Evolutionary conservation across 2,797 vertebrate species (phyloP), one percentile per base, ranked within the genome.

Genomic region (Mastacembelus armatus): DNA sequence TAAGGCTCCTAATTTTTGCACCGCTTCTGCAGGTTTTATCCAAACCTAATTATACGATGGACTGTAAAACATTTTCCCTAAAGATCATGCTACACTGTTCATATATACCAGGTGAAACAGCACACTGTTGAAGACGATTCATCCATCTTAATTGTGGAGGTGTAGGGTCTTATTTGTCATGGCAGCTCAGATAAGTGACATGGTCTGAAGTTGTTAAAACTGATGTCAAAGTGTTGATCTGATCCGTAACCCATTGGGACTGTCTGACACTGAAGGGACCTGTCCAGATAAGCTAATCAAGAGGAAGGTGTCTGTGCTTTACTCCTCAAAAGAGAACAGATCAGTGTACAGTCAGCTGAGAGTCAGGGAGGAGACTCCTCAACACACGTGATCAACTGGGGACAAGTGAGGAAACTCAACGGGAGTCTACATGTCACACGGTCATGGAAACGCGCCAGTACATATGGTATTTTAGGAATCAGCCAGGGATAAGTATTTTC

Each of bases 371-470:
- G 80, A 79, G 70, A 81, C 78, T 77, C 75, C 72, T 56, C 55
- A 74, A 49, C 63, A 70, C 81, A 72, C 66, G 48, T 61, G 56
- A 62, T 16, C 32, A 33, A 73, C 71, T 10, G 10, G 81, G 77
- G 78, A 80, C 40, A 7, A 24, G 21, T 56, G 65, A 81, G 85
- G 86, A 85, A 81, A 81, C 81, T 77, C 81, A 65, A 35, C 30
- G 56, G 75, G 87, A 88, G 74, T 81, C 77, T 74, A 77, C 77
- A 52, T 83, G 85, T 78, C 80, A 71, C 72, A 70, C 49, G 71
- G 78, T 90, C 92, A 92, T 92, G 89, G 92, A 91, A 92, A 94
- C 91, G 4, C 77, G 79, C 68, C 77, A 84, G 80, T 71, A 76
- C 79, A 77, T 64, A 33, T 58, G 72, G 70, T 94, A 94, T 93